Percentiles rank a stretch among this genome's conserved stretches.
Conservation (phyloP, 2,113 vertebrate species). For the Ginglymostoma cirratum region DNA sequence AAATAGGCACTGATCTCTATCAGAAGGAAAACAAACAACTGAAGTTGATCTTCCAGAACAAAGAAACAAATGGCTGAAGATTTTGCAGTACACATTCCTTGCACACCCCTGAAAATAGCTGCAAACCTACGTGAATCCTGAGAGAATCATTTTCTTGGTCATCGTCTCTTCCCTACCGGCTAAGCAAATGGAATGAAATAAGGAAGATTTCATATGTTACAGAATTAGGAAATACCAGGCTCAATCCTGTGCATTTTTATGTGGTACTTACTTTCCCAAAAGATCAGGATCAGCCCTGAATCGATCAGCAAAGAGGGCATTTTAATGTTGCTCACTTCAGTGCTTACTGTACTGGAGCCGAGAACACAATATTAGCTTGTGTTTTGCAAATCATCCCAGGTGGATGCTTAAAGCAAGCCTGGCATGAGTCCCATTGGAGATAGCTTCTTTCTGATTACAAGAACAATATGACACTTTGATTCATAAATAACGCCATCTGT, state of each 20-base stretch:
- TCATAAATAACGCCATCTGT: not conserved
- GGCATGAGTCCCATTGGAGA: not conserved
- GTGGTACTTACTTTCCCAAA: not conserved
- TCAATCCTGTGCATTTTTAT: not conserved
- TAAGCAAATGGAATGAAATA: not conserved
- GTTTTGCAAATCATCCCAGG: not conserved
- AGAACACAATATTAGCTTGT: not conserved
- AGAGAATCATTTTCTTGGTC: not conserved
- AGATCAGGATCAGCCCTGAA: not conserved
- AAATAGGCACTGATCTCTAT: not conserved
- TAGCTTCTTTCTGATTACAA: not conserved
- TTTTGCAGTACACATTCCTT: too few species aligned
- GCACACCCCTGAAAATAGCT: not conserved
- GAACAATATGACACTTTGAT: not conserved
- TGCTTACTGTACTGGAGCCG: not conserved
- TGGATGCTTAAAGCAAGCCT: not conserved
- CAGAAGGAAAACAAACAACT: not conserved
- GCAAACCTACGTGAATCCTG: not conserved
- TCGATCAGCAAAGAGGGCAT: not conserved
- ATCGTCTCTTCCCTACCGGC: not conserved
- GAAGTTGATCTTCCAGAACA: not conserved
- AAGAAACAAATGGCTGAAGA: not conserved
- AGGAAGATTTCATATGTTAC: not conserved
- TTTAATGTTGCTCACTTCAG: not conserved
- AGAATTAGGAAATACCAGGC: not conserved